phyloP scores from a whole-genome alignment of 1,140 invertebrate species.

The Microplitis mediator region DNA sequence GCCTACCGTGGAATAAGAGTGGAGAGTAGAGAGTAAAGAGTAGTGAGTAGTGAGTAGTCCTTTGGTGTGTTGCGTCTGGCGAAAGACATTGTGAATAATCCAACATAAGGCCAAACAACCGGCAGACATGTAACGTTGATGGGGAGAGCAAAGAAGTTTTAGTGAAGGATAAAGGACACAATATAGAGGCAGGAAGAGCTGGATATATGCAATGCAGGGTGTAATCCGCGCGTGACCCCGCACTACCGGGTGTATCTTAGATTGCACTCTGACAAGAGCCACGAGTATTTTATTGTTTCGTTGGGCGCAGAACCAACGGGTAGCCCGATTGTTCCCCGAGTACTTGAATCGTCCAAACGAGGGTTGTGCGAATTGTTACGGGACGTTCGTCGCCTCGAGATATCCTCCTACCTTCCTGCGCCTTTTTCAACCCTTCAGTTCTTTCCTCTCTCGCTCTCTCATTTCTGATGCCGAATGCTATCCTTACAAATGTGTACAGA shows the following conservation, averaged over 20 bases:
- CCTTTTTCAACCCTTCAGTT: conserved; percentile 25
- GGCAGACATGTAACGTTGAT: not conserved
- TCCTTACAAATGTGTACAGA: not conserved
- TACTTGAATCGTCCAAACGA: conserved; percentile 31
- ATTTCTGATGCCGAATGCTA: not conserved
- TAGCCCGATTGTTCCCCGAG: conserved; percentile 11
- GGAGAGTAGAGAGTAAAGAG: no score
- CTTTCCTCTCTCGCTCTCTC: not conserved
- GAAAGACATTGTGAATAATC: conserved; percentile 19
- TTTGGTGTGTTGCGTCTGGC: not conserved
- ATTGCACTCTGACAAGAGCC: conserved; percentile 14
- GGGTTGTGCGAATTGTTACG: conserved; percentile 24
- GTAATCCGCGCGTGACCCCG: conserved; percentile 16
- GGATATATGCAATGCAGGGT: not conserved
- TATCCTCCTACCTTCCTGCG: conserved; percentile 1
- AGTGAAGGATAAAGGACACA: not conserved
- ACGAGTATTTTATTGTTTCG: conserved; percentile 17
- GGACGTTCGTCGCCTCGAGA: conserved; percentile 27
- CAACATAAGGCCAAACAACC: conserved; percentile 11
- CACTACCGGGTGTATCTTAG: conserved; percentile 21
- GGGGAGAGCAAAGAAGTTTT: not conserved
- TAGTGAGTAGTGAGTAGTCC: not conserved
- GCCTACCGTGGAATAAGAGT: no score
- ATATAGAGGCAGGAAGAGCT: not conserved
- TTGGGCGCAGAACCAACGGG: not conserved